Evolutionary conservation across 2,888 invertebrate species (phyloP).

Genomic region (Hofmannophila pseudospretella): DNA sequence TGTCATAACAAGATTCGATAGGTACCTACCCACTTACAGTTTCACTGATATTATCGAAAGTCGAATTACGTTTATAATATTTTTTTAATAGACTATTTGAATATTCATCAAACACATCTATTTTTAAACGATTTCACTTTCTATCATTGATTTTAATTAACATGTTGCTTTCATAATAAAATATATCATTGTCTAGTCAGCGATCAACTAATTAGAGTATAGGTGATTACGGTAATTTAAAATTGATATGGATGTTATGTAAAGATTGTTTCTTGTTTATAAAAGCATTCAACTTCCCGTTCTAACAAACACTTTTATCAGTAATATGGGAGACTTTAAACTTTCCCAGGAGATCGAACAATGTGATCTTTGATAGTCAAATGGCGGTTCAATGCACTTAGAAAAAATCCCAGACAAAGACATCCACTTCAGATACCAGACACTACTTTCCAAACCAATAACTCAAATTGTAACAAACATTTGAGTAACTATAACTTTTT

Average conservation of each 20-base stretch:
- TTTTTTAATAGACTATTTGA: too few relatives aligned
- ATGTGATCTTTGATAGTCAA: conserved; percentile 34
- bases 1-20: not conserved
- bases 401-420: conserved; percentile 24
- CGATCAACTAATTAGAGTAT: too few relatives aligned
- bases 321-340: conserved; percentile 20
- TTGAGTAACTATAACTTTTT: conserved; percentile 12
- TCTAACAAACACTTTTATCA: conserved; percentile 22
- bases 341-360: conserved; percentile 42
- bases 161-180: too few relatives aligned
- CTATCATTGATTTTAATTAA: too few relatives aligned
- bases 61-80: not conserved
- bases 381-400: conserved; percentile 18
- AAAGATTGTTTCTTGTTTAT: not conserved
- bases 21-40: not conserved
- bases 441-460: conserved; percentile 18
- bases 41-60: not conserved
- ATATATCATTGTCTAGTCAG: too few relatives aligned
- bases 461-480: conserved; percentile 10
- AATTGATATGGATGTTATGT: not conserved
- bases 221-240: too few relatives aligned
- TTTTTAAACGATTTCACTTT: too few relatives aligned
- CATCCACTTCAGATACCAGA: conserved; percentile 11
- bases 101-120: too few relatives aligned
- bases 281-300: not conserved